Base-by-base conservation (phyloP, 2,797 vertebrate genomes). In the Protosalanx chinensis region DNA sequence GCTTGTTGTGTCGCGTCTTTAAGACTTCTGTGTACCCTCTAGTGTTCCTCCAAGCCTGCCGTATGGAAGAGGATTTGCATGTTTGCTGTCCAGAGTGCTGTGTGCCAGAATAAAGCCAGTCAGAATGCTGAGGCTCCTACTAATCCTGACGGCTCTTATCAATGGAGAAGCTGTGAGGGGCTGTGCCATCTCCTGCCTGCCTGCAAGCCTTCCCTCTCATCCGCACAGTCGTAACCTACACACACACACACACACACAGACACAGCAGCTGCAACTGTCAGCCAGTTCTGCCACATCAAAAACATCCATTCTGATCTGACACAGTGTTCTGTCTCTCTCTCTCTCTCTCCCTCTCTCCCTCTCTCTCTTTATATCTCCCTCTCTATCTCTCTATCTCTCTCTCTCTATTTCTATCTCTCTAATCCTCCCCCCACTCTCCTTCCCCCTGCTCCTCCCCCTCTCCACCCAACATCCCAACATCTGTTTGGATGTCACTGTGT, bases 191-290 rank as follows among this genome's bases (percentile, higher is more conserved):
- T 49, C 10, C 27, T n/a, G 29, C 37, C n/a, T 46, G 35, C 16
- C 29, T 33, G 29, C 16, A 7, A 32, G 10, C 16, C 32, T 7
- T n/a, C 37, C 23, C 64, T 65, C 64, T 67, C 65, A 41, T 30
- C 46, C 33, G 20, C 59, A 20, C 10, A n/a, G n/a, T n/a, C 18
- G 37, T 41, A 64, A 41, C 8, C n/a, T 6, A 64, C 29, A 32
- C 1, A 27, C 27, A 65, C 35, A 72, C 64, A 63, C 69, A 64
- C 69, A 64, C 29, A 53, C 60, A 57, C 49, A 56, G 32, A 71
- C 70, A 64, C 62, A 74, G 53, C 84, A 85, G 77, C 82, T 86
- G 82, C 70, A 73, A 33, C 70, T 85, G 76, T 77, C 82, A 81
- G 71, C 59, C 23, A 2, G 6, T 61, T 57, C 58, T 72, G 57